Evolutionary conservation across 2,113 vertebrate species (phyloP), one percentile per base, ranked within the genome.

Genomic region (Macaca mulatta): DNA sequence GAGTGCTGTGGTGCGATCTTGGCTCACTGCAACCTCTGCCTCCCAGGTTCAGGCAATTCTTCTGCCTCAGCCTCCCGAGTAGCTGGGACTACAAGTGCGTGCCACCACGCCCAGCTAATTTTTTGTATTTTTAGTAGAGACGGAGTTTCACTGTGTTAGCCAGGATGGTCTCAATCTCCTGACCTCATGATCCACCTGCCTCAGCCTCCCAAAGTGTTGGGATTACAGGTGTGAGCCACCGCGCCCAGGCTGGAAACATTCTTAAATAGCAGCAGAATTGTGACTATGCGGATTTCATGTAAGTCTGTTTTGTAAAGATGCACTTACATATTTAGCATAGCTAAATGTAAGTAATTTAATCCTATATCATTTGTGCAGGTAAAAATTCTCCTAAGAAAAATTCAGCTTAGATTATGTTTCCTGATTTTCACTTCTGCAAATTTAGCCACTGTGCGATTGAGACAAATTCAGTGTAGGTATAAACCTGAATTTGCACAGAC

Each of bases 321-420:
- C 8, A 35, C 25, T 57, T 25, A 86, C 7, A 40, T 43, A 38
- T 77, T 93, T 77, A 75, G 22, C 48, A 35, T 61, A 55, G 55
- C 40, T 81, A 81, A 89, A 67, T n/a, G 50, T 74, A 77, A 90
- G 57, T 74, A 77, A 90, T 64, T 83, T 75, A 80, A 72, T 78
- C 30, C n/a, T 70, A 32, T 72, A 25, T 32, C 25, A 72, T 93
- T 74, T 70, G 59, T 85, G 40, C n/a, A 91, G 88, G 32, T 78
- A 74, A 87, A 93, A 43, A 72, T 86, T 72, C 57, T 87, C 10
- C 48, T 69, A 83, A 69, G 87, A 84, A 86, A 93, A 92, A 92
- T 87, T 17, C 45, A 74, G 52, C 32, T 92, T 77, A 80, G 83
- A 57, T 90, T 89, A 6, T 93, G 22, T 86, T 78, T 96, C 43